A percentile compares a stretch with the other conserved stretches of the same genome.
Evolutionary conservation across 2,797 vertebrate species (phyloP).

Genomic region (Hephaestus fuliginosus): DNA sequence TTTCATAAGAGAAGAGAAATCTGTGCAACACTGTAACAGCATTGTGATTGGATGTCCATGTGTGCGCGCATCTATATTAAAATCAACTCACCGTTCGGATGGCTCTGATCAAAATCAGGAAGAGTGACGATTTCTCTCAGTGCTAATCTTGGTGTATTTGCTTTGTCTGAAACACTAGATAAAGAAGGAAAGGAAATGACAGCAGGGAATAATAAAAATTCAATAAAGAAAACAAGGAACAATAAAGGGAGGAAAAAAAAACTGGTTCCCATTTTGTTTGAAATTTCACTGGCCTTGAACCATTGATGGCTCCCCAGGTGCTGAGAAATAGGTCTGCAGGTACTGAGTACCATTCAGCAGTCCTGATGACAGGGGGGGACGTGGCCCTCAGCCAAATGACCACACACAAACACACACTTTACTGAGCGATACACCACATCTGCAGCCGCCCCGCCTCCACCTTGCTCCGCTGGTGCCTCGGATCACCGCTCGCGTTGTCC

Average conservation of each 20-base stretch:
- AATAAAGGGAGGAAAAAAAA: constrained; percentile 14
- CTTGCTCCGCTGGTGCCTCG: constrained; percentile 62
- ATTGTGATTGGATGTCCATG: constrained; percentile 54
- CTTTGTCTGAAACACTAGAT: constrained; percentile 76
- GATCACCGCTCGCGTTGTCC: constrained; percentile 80
- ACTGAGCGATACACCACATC: constrained; percentile 39
- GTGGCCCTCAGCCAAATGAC: constrained; percentile 49
- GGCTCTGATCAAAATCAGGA: constrained; percentile 75
- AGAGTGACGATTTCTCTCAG: constrained; percentile 74
- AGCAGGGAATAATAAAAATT: constrained; percentile 65
- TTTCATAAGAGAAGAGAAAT: constrained; percentile 44
- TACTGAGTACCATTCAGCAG: constrained; percentile 50
- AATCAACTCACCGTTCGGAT: constrained; percentile 78
- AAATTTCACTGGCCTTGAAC: constrained; percentile 42
- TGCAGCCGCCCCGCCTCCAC: constrained; percentile 51
- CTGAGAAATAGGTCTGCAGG: constrained; percentile 37
- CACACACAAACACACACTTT: constrained; percentile 52
- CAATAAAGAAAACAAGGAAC: constrained; percentile 58
- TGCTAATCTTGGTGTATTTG: constrained; percentile 74
- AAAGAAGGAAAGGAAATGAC: constrained; percentile 80
- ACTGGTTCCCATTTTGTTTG: constrained; percentile 38
- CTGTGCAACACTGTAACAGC: constrained; percentile 27
- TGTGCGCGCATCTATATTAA: constrained; percentile 85
- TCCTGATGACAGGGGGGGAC: constrained; percentile 39
- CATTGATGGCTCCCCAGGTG: constrained; percentile 50